Evolutionary conservation across 2,888 invertebrate species (phyloP), one percentile per base, ranked within the genome.

Genomic region (Amitus sp.): DNA sequence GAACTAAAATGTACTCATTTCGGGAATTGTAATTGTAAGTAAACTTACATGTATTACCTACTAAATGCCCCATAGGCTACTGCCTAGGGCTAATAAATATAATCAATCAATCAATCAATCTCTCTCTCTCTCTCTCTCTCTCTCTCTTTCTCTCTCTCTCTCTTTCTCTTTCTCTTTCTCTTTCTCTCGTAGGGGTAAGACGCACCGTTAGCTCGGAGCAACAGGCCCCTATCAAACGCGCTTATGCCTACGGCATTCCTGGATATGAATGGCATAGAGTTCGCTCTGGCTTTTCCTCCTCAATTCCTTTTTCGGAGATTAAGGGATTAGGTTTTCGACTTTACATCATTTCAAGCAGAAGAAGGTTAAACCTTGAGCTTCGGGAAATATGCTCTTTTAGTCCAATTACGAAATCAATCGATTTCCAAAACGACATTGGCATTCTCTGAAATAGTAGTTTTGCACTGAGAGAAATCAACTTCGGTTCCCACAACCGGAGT

Each of bases 161-260:
- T 47, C 30, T 42, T 42, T 18, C 30, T 15, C n/a, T 17, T 28
- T 15, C 43, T 34, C 46, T 47, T 56, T 45, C 56, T 39, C 17
- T 52, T 39, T 65, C 52, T 55, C 49, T 52, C 34, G 52, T 47
- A 19, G 40, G 18, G 39, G 54, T 66, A 66, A 68, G 59, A 59
- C 34, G 48, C 65, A 59, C 67, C 57, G 60, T 72, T 66, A 52
- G 64, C 63, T 50, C 66, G 51, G 71, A 75, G 77, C 77, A 77
- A 77, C 77, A 77, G 77, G 72, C 67, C 70, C 69, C 58, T 75
- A 77, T 77, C 77, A 77, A 77, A 67, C 76, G 63, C 67, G 61
- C 63, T 63, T 60, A 62, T 72, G 68, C 72, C 73, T 73, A 65
- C 48, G 58, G 49, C 20, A 39, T 39, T 30, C 39, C 42, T 45